A percentile compares a stretch with the other conserved stretches of the same genome.
Conservation (phyloP, 1,140 invertebrate genomes). For the Drosophila ironensis region DNA sequence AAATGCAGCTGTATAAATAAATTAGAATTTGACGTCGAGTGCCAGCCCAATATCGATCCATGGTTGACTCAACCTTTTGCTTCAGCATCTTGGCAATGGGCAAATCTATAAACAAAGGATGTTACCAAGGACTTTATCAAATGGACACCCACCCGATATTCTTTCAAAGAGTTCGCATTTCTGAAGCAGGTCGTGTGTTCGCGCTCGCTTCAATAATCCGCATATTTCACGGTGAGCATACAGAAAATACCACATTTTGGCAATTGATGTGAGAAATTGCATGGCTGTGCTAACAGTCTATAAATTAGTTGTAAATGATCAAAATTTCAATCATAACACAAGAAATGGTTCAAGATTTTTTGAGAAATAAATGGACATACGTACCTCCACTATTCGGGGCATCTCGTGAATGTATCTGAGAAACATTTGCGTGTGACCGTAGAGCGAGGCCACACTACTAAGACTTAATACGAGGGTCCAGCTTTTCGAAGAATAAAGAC, state of each 20-base stretch:
- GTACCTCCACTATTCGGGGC: conserved; percentile 49
- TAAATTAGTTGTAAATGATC: too few species aligned
- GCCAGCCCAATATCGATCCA: conserved; percentile 50
- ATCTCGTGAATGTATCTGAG: conserved; percentile 47
- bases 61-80: conserved; percentile 39
- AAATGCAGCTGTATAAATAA: conserved; percentile 48
- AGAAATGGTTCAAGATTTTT: too few species aligned
- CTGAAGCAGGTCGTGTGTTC: conserved; percentile 50
- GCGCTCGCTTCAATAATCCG: conserved; percentile 35
- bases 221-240: conserved; percentile 48
- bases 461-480: conserved; percentile 56
- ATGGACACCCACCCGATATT: conserved; percentile 25
- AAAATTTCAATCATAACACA: too few species aligned
- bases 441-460: conserved; percentile 49
- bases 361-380: not conserved
- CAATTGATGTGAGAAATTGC: conserved; percentile 53
- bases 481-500: not conserved
- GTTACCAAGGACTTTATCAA: not conserved
- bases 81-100: conserved; percentile 25
- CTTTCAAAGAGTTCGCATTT: conserved; percentile 59
- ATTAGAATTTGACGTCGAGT: conserved; percentile 59
- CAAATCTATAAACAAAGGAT: conserved; percentile 36
- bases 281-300: conserved; percentile 59
- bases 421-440: conserved; percentile 64
- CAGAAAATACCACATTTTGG: conserved; percentile 66